Evolutionary conservation across 2,797 vertebrate genomes (phyloP).

Genomic region (Avahi laniger): DNA sequence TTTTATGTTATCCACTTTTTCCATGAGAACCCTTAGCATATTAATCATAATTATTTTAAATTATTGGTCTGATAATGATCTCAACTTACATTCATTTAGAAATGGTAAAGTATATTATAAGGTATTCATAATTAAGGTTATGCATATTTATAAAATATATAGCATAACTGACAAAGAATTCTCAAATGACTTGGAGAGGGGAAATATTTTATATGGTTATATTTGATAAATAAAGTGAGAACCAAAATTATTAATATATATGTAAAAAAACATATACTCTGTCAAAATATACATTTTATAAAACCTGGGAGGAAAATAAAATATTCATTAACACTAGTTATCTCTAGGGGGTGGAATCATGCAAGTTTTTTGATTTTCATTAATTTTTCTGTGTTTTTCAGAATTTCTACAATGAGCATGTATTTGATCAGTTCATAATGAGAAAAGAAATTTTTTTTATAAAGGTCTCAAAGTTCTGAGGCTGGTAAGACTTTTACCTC

Average conservation of each 20-base stretch:
- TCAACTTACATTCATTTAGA: neutral
- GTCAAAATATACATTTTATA: neutral
- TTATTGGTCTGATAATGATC: neutral
- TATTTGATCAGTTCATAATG: neutral
- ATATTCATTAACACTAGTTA: neutral
- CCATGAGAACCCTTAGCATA: neutral
- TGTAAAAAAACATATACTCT: neutral
- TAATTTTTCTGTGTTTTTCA: neutral
- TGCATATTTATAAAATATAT: neutral
- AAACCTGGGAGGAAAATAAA: neutral
- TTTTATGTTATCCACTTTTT: neutral
- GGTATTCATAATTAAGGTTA: neutral
- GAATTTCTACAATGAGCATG: neutral
- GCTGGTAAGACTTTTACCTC: neutral
- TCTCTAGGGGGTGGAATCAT: neutral
- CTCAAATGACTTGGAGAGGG: neutral
- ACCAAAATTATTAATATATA: neutral
- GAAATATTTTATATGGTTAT: neutral
- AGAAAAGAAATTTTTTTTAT: neutral
- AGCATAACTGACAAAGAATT: neutral
- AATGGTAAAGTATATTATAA: neutral
- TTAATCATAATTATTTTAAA: neutral
- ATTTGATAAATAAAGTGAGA: neutral
- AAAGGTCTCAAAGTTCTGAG: neutral
- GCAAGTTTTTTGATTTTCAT: neutral